A percentile compares a stretch with the other conserved stretches of the same genome.
Conservation (phyloP, 2,888 invertebrate genomes). For the Piscicola geometra region DNA sequence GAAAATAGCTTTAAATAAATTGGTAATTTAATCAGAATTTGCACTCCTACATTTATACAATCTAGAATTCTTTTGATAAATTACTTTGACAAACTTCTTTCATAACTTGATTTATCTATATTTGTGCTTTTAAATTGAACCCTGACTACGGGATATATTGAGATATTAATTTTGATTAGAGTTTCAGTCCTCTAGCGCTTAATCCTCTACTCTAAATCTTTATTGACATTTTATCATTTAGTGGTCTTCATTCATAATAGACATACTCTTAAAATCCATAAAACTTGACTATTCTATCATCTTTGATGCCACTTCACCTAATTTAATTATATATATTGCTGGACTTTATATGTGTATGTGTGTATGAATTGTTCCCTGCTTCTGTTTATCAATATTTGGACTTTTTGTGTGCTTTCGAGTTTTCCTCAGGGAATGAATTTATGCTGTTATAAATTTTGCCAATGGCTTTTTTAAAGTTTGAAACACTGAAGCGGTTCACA, state of each 20-base stretch:
- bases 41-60: too few relatives aligned
- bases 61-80: too few relatives aligned
- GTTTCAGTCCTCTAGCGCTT: not conserved
- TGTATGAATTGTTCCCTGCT: not conserved
- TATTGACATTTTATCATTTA: not conserved
- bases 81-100: not conserved
- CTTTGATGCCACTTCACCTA: not conserved
- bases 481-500: too few relatives aligned
- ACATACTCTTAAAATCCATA: not conserved
- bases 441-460: too few relatives aligned
- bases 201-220: not conserved
- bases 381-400: too few relatives aligned
- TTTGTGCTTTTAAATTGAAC: not conserved
- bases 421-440: too few relatives aligned
- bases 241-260: not conserved
- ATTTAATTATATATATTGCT: not conserved
- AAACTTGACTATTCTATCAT: not conserved
- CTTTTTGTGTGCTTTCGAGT: too few relatives aligned
- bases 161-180: constrained; percentile 8
- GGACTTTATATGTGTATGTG: not conserved
- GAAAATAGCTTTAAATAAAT: too few relatives aligned
- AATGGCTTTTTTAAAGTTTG: too few relatives aligned
- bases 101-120: not conserved
- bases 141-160: not conserved
- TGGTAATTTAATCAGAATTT: too few relatives aligned